Evolutionary conservation across 2,888 invertebrate species (phyloP).

Genomic region (Biston stratarius): DNA sequence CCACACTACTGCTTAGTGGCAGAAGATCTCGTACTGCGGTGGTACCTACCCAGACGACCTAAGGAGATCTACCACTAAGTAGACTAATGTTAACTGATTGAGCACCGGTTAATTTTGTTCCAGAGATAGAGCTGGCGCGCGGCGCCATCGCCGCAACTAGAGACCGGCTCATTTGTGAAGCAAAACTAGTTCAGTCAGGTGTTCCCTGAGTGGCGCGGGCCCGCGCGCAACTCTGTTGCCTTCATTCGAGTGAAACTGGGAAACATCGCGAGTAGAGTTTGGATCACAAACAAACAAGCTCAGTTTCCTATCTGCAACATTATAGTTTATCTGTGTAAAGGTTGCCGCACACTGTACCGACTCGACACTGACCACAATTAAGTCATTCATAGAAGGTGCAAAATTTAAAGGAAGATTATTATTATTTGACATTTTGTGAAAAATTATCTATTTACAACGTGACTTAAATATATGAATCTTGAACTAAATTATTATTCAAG

Average conservation of each 20-base stretch:
- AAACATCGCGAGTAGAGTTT: background rate
- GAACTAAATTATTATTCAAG: no score
- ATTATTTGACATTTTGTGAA: background rate
- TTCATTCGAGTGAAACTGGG: background rate
- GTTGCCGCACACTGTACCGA: background rate
- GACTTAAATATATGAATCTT: no score
- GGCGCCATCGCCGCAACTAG: no score
- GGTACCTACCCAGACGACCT: no score
- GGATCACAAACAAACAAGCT: conserved; percentile 3
- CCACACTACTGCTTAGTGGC: no score
- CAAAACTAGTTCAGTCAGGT: background rate
- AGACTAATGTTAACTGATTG: no score
- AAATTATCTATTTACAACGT: no score
- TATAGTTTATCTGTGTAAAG: background rate
- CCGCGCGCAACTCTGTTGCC: background rate
- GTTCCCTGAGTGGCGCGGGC: background rate
- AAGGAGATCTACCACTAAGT: no score
- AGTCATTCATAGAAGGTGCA: background rate
- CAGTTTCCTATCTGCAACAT: background rate
- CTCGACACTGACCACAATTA: background rate
- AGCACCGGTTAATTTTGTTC: no score
- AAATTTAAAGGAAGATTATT: background rate
- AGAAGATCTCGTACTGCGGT: no score
- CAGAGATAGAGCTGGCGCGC: no score
- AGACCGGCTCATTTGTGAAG: background rate